phyloP scores from a whole-genome alignment of 2,888 invertebrate species.

The Flexamia atlantica region DNA sequence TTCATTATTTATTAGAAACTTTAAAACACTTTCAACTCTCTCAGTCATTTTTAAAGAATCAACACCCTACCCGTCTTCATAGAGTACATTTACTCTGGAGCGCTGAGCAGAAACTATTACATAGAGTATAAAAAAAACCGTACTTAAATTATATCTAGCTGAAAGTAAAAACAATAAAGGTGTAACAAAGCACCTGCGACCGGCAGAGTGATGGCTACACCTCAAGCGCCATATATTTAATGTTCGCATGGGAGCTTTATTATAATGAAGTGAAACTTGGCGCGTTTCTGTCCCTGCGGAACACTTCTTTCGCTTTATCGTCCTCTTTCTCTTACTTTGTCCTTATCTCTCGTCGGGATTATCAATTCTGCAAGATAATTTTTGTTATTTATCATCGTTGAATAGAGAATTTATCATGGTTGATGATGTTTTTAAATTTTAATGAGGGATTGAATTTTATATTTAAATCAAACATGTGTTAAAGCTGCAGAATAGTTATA shows the following conservation, averaged over 20 bases:
- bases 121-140: not conserved
- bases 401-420: too few relatives aligned
- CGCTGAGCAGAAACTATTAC: too few relatives aligned
- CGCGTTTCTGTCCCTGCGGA: constrained; percentile 46
- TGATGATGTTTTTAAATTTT: too few relatives aligned
- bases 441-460: too few relatives aligned
- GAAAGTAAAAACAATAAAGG: constrained; percentile 38
- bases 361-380: not conserved
- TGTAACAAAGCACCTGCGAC: constrained; percentile 24
- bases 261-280: constrained; percentile 60
- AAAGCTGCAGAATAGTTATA: too few relatives aligned
- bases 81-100: too few relatives aligned
- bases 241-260: constrained; percentile 53
- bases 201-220: not conserved
- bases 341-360: not conserved
- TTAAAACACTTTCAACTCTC: too few relatives aligned
- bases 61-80: too few relatives aligned
- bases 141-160: not conserved
- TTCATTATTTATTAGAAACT: too few relatives aligned
- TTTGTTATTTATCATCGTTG: too few relatives aligned
- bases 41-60: too few relatives aligned
- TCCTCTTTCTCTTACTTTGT: constrained; percentile 46
- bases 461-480: too few relatives aligned
- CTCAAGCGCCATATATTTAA: constrained; percentile 34
- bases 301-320: constrained; percentile 47